These are phyloP conservation scores for Polypedilum vanderplanki DNA, from an alignment of 1,140 invertebrate species.

Conservation along the genomic window DNA sequence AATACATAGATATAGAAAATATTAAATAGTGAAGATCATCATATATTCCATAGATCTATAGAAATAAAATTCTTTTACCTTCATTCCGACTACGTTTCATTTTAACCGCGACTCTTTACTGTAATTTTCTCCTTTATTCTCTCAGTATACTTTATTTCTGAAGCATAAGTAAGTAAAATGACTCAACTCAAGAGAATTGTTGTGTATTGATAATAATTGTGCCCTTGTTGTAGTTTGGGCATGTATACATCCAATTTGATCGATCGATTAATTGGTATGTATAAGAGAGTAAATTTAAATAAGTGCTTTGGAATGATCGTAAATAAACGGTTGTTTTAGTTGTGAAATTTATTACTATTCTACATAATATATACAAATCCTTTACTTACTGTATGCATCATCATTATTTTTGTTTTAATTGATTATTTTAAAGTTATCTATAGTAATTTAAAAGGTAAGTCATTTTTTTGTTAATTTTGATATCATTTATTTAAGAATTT, in stretches of 20 bases:
- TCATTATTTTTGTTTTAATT: too few relatives aligned
- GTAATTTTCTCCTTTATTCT: background rate
- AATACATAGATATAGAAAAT: too few relatives aligned
- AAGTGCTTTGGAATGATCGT: background rate
- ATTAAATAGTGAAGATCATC: too few relatives aligned
- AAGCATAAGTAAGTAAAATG: background rate
- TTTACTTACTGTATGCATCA: too few relatives aligned
- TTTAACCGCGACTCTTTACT: background rate
- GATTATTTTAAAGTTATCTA: too few relatives aligned
- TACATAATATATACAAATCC: too few relatives aligned
- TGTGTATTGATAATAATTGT: slow-evolving; percentile 15
- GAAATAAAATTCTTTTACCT: too few relatives aligned
- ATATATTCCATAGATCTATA: too few relatives aligned
- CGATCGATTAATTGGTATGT: slow-evolving; percentile 26
- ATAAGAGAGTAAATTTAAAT: background rate
- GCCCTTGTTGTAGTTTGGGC: background rate
- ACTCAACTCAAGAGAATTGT: background rate
- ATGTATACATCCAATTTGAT: slow-evolving; percentile 21
- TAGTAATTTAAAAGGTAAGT: too few relatives aligned
- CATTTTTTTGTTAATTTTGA: too few relatives aligned
- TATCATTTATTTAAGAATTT: too few relatives aligned
- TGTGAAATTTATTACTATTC: too few relatives aligned
- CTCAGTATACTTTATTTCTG: background rate
- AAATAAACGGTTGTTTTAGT: background rate
- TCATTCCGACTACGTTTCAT: background rate